Conservation (phyloP, 2,888 invertebrate species). For the Opisthograptis luteolata region DNA sequence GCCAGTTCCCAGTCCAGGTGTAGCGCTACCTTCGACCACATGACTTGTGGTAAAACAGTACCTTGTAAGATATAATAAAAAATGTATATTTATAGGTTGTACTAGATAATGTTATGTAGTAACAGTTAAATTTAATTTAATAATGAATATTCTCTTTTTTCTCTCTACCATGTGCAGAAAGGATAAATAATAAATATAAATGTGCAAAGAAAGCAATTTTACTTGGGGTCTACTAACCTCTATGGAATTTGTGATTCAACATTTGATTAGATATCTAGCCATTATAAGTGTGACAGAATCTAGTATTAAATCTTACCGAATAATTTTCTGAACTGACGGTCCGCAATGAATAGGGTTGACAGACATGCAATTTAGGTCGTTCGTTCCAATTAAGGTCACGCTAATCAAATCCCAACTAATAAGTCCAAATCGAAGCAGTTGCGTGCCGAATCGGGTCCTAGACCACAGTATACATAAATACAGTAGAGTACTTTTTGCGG, state of each 20-base stretch:
- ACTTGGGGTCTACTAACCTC: neutral
- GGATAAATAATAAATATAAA: too few species aligned
- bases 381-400: conserved; percentile 5
- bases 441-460: neutral
- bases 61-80: too few species aligned
- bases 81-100: too few species aligned
- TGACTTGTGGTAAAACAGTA: too few species aligned
- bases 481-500: neutral
- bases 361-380: neutral
- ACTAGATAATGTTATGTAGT: too few species aligned
- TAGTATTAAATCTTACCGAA: conserved; percentile 2
- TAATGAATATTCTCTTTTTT: too few species aligned
- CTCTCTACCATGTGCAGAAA: too few species aligned
- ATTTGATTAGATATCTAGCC: neutral
- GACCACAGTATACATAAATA: conserved; percentile 1
- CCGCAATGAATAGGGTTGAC: neutral
- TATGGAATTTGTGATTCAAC: neutral
- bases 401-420: conserved; percentile 12
- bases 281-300: neutral
- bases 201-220: neutral
- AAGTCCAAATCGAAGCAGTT: conserved; percentile 1
- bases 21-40: too few species aligned
- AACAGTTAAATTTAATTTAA: too few species aligned
- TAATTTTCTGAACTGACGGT: neutral
- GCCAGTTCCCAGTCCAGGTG: too few species aligned